phyloP scores from a whole-genome alignment of 2,888 invertebrate species.

The Rugalucina vietnamica region DNA sequence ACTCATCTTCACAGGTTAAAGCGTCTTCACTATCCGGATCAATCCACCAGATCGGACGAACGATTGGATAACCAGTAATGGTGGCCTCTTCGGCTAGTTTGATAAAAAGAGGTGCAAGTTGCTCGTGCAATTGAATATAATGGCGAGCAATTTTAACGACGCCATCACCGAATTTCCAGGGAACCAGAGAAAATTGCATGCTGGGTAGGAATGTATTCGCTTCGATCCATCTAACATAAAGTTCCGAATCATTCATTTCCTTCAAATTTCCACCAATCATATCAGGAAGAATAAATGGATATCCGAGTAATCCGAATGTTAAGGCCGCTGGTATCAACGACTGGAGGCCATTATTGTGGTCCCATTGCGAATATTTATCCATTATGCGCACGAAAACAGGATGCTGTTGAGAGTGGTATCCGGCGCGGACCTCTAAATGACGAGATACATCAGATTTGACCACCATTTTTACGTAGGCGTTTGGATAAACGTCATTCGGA shows the following conservation, averaged over 20 bases:
- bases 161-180: conserved; percentile 84
- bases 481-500: conserved; percentile 73
- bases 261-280: conserved; percentile 86
- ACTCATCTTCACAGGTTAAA: conserved; percentile 90
- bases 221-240: conserved; percentile 92
- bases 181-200: conserved; percentile 90
- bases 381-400: conserved; percentile 92
- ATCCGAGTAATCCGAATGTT: conserved; percentile 85
- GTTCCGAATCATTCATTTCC: conserved; percentile 77
- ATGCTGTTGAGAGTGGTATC: conserved; percentile 91
- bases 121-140: conserved; percentile 70
- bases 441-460: conserved; percentile 77
- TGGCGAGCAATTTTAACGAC: conserved; percentile 64
- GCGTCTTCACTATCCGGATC: conserved; percentile 92
- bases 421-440: conserved; percentile 93
- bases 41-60: conserved; percentile 94
- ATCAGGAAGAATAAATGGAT: conserved; percentile 95
- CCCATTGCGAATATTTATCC: conserved; percentile 95
- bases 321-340: conserved; percentile 92
- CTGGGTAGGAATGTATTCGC: conserved; percentile 95
- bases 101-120: conserved; percentile 71
- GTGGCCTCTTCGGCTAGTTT: conserved; percentile 70
- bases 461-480: conserved; percentile 71
- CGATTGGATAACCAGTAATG: conserved; percentile 89
- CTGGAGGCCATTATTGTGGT: conserved; percentile 89